Evolutionary conservation across 1,140 invertebrate genomes (phyloP).

Genomic region (Mizuhopecten yessoensis): DNA sequence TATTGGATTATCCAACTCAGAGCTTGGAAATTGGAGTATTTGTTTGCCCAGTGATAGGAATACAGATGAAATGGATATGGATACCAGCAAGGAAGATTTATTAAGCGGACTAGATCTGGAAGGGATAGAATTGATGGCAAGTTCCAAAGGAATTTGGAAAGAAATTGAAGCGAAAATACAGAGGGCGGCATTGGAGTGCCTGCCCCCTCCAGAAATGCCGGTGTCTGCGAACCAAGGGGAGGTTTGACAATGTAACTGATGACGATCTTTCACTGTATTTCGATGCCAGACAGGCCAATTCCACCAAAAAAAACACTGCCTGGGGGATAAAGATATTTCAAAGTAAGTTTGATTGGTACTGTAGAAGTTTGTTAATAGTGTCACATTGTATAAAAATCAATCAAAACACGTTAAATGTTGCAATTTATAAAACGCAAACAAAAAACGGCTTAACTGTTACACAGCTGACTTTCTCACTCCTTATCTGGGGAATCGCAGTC

Average conservation of each 20-base stretch:
- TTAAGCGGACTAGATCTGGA: too few relatives aligned
- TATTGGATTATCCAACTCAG: not conserved
- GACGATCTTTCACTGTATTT: not conserved
- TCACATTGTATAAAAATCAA: not conserved
- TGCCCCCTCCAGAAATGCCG: not conserved
- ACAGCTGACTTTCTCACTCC: not conserved
- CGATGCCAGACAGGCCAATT: not conserved
- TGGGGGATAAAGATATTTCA: not conserved
- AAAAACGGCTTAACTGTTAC: not conserved
- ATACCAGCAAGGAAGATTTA: not conserved
- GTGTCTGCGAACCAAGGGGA: not conserved
- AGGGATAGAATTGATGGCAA: not conserved
- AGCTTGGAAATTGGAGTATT: not conserved
- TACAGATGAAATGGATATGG: not conserved
- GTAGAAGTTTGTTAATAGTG: not conserved
- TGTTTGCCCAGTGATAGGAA: not conserved
- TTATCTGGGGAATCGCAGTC: not conserved
- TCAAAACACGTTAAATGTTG: not conserved
- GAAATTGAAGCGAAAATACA: not conserved
- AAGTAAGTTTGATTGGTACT: not conserved
- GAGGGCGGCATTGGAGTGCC: not conserved
- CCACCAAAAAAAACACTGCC: too few relatives aligned
- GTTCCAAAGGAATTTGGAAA: not conserved
- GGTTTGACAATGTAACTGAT: too few relatives aligned
- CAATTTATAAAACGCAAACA: not conserved